A percentile compares a stretch with the other conserved stretches of the same genome.
Evolutionary conservation across 2,888 invertebrate species (phyloP).

Genomic region (Syrista parreyssii): DNA sequence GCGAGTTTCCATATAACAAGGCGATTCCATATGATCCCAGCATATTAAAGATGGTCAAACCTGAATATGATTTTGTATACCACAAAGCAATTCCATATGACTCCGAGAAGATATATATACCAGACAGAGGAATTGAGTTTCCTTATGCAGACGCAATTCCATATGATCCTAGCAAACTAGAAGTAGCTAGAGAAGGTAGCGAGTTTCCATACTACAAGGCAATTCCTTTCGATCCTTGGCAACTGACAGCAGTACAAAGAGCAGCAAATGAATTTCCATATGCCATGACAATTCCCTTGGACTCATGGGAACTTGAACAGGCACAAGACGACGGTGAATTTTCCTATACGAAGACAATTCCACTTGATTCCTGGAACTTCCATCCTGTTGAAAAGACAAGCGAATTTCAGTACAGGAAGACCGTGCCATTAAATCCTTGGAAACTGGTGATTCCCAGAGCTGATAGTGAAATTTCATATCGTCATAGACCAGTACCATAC

Average conservation of each 20-base stretch:
- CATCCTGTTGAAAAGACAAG: constrained; percentile 3
- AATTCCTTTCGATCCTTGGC: constrained; percentile 21
- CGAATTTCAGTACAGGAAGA: background rate
- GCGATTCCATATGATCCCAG: constrained; percentile 28
- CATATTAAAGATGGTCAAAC: constrained; percentile 10
- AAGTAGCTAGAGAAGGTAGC: background rate
- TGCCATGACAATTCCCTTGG: background rate
- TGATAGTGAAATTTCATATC: constrained; percentile 16
- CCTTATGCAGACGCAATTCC: constrained; percentile 25
- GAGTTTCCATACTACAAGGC: constrained; percentile 23
- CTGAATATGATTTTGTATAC: constrained; percentile 16
- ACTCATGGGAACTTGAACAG: constrained; percentile 3
- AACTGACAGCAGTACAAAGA: constrained; percentile 13
- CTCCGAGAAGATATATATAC: constrained; percentile 13
- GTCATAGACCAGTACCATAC: background rate
- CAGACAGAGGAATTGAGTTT: background rate
- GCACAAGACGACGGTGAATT: constrained; percentile 10
- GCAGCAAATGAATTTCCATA: background rate
- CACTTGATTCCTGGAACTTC: constrained; percentile 21
- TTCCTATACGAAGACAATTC: constrained; percentile 18
- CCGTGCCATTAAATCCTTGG: background rate
- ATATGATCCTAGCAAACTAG: constrained; percentile 23
- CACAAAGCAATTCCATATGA: constrained; percentile 20
- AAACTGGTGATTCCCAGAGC: constrained; percentile 6
- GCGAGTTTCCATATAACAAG: constrained; percentile 21